Evolutionary conservation across 2,888 invertebrate genomes (phyloP).

Genomic region (Cantharis rufa): DNA sequence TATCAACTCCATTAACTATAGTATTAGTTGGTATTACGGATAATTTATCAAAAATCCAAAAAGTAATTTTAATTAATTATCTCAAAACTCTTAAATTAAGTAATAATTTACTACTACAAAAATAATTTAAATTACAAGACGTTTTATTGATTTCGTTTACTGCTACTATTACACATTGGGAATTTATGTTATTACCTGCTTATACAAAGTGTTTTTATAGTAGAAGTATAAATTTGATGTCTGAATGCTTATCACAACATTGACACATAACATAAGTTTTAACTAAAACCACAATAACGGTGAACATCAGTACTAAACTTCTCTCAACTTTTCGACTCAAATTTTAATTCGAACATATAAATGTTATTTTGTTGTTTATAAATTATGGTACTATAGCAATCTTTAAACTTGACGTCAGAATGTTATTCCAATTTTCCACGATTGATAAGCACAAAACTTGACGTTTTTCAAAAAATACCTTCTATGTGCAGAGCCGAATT

Average conservation of each 20-base stretch:
- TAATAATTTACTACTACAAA: background rate
- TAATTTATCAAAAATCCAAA: no score
- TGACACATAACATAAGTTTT: background rate
- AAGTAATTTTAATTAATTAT: no score
- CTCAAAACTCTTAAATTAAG: no score
- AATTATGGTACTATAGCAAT: background rate
- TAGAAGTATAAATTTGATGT: background rate
- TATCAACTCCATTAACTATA: no score
- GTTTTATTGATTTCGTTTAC: background rate
- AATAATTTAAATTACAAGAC: background rate
- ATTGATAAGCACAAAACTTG: background rate
- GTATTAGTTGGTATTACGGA: no score
- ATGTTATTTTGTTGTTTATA: background rate
- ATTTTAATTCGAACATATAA: background rate
- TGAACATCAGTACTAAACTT: background rate
- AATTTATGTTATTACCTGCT: background rate
- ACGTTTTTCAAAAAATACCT: background rate
- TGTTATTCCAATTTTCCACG: background rate
- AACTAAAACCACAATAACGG: background rate
- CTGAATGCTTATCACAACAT: background rate
- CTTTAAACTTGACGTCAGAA: background rate
- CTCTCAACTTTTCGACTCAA: background rate
- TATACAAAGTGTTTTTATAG: background rate
- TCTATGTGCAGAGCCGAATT: no score
- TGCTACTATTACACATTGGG: background rate